Evolutionary conservation across 2,113 vertebrate genomes (phyloP).

Genomic region (Lichenostomus cassidix): DNA sequence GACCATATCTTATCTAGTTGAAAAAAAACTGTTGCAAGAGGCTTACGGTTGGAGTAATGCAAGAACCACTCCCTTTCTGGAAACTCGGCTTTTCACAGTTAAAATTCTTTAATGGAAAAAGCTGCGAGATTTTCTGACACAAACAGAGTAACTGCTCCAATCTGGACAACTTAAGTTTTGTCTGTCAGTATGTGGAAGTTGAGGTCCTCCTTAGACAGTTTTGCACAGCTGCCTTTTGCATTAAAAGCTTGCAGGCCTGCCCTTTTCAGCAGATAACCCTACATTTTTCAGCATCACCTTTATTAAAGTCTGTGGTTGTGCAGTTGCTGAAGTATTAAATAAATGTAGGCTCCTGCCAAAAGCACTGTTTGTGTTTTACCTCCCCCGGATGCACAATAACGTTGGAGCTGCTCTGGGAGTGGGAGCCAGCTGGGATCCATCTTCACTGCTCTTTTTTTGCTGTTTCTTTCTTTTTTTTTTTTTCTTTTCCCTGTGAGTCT

Average conservation of each 20-base stretch:
- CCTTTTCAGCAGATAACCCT: neutral
- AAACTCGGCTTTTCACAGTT: neutral
- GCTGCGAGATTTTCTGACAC: neutral
- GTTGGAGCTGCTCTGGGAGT: neutral
- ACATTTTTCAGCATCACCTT: neutral
- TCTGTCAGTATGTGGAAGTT: neutral
- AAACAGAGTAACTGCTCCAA: neutral
- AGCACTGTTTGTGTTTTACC: neutral
- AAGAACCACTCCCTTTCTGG: neutral
- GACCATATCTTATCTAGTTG: constrained; percentile 5
- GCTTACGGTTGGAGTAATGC: neutral
- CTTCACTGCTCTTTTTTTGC: neutral
- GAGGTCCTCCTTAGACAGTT: neutral
- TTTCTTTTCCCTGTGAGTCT: neutral
- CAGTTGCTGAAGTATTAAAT: neutral
- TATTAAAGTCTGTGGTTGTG: neutral
- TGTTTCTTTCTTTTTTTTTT: too few relatives aligned
- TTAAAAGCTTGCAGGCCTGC: neutral
- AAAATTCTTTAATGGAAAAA: neutral
- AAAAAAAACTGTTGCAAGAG: neutral
- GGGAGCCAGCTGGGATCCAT: neutral
- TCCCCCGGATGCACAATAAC: neutral
- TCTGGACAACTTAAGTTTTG: neutral
- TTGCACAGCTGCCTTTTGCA: neutral
- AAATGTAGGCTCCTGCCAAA: neutral